Evolutionary conservation across 35 echinoderm and acorn worm genomes (phyloP).

Genomic region (Holothuria glaberrima): DNA sequence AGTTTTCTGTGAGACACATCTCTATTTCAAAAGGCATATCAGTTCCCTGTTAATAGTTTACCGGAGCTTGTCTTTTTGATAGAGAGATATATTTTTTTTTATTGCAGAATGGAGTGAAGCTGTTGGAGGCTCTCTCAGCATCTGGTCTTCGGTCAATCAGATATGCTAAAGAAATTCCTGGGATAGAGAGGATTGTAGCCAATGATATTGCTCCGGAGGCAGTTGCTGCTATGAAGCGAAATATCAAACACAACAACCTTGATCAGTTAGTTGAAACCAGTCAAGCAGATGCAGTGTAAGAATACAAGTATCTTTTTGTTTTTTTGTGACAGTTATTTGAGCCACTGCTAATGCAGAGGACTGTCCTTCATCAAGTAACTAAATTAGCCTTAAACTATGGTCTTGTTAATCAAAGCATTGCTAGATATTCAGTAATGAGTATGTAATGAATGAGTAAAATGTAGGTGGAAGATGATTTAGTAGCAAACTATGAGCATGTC

Average conservation of each 20-base stretch:
- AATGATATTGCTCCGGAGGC: slow-evolving; percentile 88
- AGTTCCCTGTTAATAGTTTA: no score
- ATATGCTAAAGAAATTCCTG: slow-evolving; percentile 89
- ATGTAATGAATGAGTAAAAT: not conserved
- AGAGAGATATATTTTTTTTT: no score
- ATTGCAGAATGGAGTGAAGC: slow-evolving; percentile 72
- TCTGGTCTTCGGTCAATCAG: slow-evolving; percentile 87
- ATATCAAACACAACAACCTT: slow-evolving; percentile 83
- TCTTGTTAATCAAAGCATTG: no score
- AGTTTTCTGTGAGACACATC: no score
- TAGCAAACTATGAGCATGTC: no score
- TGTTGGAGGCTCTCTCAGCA: slow-evolving; percentile 90
- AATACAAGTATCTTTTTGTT: not conserved
- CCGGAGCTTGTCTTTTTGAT: no score
- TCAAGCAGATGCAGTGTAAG: slow-evolving; percentile 92
- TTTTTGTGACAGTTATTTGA: not conserved
- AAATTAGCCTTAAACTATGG: no score
- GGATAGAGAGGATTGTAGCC: slow-evolving; percentile 76
- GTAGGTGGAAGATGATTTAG: no score
- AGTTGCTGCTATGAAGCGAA: slow-evolving; percentile 78
- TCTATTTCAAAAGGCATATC: no score
- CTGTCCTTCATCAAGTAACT: no score
- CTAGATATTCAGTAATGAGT: no score
- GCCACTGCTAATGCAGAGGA: not conserved
- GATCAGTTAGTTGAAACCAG: slow-evolving; percentile 79